phyloP scores from a whole-genome alignment of 2,113 vertebrate genomes.

The Limanda limanda region DNA sequence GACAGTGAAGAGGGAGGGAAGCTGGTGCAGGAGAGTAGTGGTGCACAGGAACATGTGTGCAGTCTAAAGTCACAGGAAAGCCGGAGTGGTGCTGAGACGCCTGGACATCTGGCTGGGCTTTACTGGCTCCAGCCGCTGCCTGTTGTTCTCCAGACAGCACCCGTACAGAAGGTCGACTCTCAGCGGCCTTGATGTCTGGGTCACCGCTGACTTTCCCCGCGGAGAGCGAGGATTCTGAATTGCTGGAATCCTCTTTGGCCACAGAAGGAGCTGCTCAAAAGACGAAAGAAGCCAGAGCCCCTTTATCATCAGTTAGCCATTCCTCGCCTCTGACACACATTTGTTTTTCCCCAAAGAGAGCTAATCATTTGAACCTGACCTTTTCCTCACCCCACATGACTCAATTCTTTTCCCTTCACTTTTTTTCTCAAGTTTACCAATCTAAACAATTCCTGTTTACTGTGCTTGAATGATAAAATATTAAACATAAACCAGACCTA shows the following conservation, averaged over 20 bases:
- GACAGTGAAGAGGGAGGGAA: slow-evolving; percentile 63
- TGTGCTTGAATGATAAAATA: slow-evolving; percentile 51
- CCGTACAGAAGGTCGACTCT: slow-evolving; percentile 42
- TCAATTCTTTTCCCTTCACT: slow-evolving; percentile 50
- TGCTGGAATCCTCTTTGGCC: slow-evolving; percentile 70
- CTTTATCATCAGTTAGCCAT: slow-evolving; percentile 72
- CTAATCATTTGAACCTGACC: slow-evolving; percentile 72
- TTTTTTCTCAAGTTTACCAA: slow-evolving; percentile 32
- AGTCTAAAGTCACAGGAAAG: slow-evolving; percentile 68
- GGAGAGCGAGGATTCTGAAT: slow-evolving; percentile 68
- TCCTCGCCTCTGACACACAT: slow-evolving; percentile 71
- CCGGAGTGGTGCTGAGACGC: slow-evolving; percentile 58
- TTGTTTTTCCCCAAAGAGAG: slow-evolving; percentile 63
- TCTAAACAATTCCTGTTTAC: slow-evolving; percentile 63
- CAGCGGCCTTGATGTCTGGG: slow-evolving; percentile 48
- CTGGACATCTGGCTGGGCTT: slow-evolving; percentile 51
- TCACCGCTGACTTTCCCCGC: slow-evolving; percentile 62
- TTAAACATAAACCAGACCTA: slow-evolving; percentile 51
- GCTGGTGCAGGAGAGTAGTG: slow-evolving; percentile 24
- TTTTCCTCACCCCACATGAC: slow-evolving; percentile 59
- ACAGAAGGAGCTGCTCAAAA: slow-evolving; percentile 70
- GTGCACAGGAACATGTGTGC: slow-evolving; percentile 62
- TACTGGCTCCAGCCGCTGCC: slow-evolving; percentile 31
- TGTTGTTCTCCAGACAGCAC: slow-evolving; percentile 47
- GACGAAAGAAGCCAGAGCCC: slow-evolving; percentile 70